phyloP scores from a whole-genome alignment of 2,888 invertebrate genomes.

The Euspilapteryx auroguttella region DNA sequence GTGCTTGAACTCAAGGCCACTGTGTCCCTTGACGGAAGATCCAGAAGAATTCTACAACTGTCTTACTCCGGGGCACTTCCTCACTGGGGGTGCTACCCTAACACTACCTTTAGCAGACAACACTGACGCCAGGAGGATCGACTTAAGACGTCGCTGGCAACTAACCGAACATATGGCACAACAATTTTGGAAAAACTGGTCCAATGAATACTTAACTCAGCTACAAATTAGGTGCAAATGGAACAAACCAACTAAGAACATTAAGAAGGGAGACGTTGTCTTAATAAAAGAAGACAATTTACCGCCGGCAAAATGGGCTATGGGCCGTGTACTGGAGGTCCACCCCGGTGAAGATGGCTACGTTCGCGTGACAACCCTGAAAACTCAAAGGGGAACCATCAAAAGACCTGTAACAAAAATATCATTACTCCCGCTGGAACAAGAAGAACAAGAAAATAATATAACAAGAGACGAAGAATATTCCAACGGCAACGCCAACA shows the following conservation, averaged over 20 bases:
- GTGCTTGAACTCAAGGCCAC: too few relatives aligned
- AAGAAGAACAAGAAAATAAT: not conserved
- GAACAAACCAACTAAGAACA: too few relatives aligned
- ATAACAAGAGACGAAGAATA: not conserved
- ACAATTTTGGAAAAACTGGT: conserved; percentile 6
- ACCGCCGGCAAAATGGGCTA: too few relatives aligned
- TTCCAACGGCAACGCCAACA: not conserved
- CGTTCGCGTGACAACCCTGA: not conserved
- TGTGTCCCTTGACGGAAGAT: too few relatives aligned
- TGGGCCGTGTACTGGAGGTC: too few relatives aligned
- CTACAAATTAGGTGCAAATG: conserved; percentile 2
- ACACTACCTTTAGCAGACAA: conserved; percentile 2
- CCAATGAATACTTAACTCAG: conserved; percentile 5
- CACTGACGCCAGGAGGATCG: too few relatives aligned
- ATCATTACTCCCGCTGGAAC: not conserved
- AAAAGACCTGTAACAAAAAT: not conserved
- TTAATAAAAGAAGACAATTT: too few relatives aligned
- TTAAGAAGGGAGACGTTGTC: too few relatives aligned
- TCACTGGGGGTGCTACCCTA: conserved; percentile 8
- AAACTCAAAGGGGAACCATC: not conserved
- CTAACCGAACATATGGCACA: conserved; percentile 6
- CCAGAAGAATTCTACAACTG: too few relatives aligned
- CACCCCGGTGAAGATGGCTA: not conserved
- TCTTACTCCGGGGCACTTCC: too few relatives aligned
- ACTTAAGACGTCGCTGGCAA: conserved; percentile 1